Percentiles rank a stretch among this genome's conserved stretches.
Evolutionary conservation across 2,888 invertebrate species (phyloP).

Genomic region (Habrosyne pyritoides): DNA sequence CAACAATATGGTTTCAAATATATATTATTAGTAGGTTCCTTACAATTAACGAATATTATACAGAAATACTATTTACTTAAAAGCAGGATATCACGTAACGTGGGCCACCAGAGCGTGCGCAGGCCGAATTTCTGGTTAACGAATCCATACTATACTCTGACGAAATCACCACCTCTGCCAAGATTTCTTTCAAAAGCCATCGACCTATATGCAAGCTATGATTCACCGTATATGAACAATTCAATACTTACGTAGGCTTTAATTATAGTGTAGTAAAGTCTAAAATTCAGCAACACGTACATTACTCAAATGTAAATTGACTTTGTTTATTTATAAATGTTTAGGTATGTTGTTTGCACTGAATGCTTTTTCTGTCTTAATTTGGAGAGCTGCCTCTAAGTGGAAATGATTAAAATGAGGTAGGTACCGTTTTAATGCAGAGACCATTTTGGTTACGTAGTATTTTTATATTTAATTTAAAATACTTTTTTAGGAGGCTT

Average conservation of each 20-base stretch:
- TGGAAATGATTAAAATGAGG: too few species aligned
- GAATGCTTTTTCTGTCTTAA: not conserved
- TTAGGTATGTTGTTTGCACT: not conserved
- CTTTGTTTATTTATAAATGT: not conserved
- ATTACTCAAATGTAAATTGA: not conserved
- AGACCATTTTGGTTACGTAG: too few species aligned
- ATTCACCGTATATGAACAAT: conserved; percentile 30
- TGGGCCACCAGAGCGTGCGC: conserved; percentile 13
- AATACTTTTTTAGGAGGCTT: too few species aligned
- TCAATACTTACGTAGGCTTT: conserved; percentile 19
- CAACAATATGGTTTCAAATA: too few species aligned
- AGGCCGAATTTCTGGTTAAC: conserved; percentile 62
- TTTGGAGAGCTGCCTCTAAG: too few species aligned
- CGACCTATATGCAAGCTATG: conserved; percentile 56
- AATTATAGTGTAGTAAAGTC: conserved; percentile 28
- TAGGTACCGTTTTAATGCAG: too few species aligned
- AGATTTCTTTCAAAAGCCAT: conserved; percentile 77
- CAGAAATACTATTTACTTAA: too few species aligned
- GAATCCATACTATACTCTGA: conserved; percentile 69
- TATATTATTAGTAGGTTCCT: too few species aligned
- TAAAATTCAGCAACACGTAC: conserved; percentile 22
- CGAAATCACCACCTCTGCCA: conserved; percentile 73
- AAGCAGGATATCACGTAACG: not conserved
- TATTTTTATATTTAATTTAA: too few species aligned
- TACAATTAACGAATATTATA: too few species aligned